Conservation (phyloP, 2,888 invertebrate genomes). For the Xestia rhomboidea region DNA sequence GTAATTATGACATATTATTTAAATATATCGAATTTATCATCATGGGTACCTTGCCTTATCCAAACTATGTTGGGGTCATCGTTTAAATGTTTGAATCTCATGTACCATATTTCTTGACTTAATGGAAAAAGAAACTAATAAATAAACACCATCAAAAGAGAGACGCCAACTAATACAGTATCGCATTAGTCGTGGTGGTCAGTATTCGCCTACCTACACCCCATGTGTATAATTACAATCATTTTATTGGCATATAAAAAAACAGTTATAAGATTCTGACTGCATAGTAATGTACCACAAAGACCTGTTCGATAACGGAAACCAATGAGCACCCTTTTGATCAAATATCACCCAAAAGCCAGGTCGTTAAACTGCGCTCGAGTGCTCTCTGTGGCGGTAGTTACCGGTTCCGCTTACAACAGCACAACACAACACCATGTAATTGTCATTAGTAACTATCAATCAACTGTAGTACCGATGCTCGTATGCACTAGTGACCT, state of each 20-base stretch:
- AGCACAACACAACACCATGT: slow-evolving; percentile 17
- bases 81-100: not conserved
- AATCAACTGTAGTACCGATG: slow-evolving; percentile 38
- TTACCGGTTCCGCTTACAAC: slow-evolving; percentile 10
- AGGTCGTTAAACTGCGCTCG: not conserved
- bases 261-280: not conserved
- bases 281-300: not conserved
- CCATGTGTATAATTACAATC: not conserved
- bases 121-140: not conserved
- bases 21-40: not conserved
- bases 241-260: not conserved
- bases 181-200: not conserved
- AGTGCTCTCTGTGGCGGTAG: slow-evolving; percentile 8
- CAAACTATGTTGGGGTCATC: not conserved
- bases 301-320: not conserved
- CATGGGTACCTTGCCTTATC: not conserved
- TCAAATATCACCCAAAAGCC: slow-evolving; percentile 1
- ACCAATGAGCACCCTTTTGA: not conserved
- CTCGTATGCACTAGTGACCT: slow-evolving; percentile 53
- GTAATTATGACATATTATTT: not conserved
- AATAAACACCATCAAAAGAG: not conserved
- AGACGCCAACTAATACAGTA: not conserved
- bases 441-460: slow-evolving; percentile 51
- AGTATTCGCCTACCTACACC: not conserved
- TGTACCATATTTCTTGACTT: not conserved